These are phyloP conservation scores for Lathamus discolor DNA, from an alignment of 2,113 vertebrate species.

Conservation along the genomic window DNA sequence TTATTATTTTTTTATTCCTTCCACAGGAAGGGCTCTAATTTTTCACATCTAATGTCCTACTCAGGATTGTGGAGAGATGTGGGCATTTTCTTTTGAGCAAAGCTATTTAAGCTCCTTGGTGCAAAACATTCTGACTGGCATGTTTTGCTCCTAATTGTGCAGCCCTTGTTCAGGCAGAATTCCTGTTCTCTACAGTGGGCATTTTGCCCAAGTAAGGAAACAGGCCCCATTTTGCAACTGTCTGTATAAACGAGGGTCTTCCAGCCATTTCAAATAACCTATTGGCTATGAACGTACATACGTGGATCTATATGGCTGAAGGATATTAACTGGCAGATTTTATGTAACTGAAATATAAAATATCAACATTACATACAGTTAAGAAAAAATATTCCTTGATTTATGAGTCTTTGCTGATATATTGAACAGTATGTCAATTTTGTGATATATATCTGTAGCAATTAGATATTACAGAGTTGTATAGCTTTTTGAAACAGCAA, in stretches of 20 bases:
- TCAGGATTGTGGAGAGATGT: rapidly evolving
- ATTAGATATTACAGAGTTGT: constrained; percentile 19
- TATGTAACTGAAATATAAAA: background rate
- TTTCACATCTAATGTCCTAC: background rate
- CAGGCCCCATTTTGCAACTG: background rate
- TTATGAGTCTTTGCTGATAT: constrained; percentile 10
- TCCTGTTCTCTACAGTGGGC: background rate
- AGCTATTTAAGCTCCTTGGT: background rate
- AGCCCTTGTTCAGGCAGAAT: constrained; percentile 10
- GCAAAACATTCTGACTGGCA: background rate
- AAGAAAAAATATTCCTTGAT: background rate
- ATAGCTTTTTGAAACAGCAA: constrained; percentile 44
- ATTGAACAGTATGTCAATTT: constrained; percentile 3
- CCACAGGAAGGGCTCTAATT: background rate
- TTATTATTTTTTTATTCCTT: too few relatives aligned
- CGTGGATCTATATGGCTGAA: background rate
- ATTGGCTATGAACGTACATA: background rate
- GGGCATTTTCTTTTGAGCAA: background rate
- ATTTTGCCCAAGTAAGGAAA: constrained; percentile 18
- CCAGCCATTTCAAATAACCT: background rate
- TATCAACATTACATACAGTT: background rate
- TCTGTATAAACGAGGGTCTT: background rate
- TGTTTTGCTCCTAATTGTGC: background rate
- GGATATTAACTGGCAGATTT: constrained; percentile 1
- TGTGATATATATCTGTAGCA: background rate